Percentiles rank a stretch among this genome's conserved stretches.
Conservation (phyloP, 2,797 vertebrate species). For the Vipera ursinii region DNA sequence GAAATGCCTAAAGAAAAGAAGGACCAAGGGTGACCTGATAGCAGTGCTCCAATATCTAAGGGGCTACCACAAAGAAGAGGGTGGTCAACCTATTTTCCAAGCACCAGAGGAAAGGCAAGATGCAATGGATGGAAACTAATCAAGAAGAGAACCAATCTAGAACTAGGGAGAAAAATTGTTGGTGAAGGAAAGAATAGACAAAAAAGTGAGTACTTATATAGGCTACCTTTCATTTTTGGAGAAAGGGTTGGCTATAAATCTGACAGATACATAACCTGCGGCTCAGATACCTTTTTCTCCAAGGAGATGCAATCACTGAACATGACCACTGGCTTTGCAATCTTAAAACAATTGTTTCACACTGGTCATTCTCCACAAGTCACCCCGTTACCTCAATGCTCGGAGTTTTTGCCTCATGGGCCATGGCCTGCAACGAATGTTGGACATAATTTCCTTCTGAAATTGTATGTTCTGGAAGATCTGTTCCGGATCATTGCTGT, state of each 20-base stretch:
- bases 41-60: no score
- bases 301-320: background rate
- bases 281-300: background rate
- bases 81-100: no score
- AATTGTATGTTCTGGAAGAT: conserved; percentile 98
- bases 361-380: background rate
- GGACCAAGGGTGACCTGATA: no score
- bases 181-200: background rate
- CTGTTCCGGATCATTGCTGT: conserved; percentile 90
- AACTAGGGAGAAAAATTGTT: background rate
- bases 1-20: no score
- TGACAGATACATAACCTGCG: background rate
- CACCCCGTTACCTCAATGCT: conserved; percentile 80
- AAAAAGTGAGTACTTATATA: background rate
- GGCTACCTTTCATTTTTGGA: background rate
- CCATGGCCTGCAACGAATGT: conserved; percentile 90
- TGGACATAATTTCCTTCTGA: conserved; percentile 94
- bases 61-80: no score
- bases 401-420: conserved; percentile 93
- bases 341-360: background rate
- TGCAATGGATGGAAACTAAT: no score
- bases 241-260: background rate
- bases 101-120: no score
- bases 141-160: no score
- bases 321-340: background rate